These are phyloP conservation scores for Neuroterus valhalla DNA, from an alignment of 1,140 invertebrate genomes.

Conservation along the genomic window DNA sequence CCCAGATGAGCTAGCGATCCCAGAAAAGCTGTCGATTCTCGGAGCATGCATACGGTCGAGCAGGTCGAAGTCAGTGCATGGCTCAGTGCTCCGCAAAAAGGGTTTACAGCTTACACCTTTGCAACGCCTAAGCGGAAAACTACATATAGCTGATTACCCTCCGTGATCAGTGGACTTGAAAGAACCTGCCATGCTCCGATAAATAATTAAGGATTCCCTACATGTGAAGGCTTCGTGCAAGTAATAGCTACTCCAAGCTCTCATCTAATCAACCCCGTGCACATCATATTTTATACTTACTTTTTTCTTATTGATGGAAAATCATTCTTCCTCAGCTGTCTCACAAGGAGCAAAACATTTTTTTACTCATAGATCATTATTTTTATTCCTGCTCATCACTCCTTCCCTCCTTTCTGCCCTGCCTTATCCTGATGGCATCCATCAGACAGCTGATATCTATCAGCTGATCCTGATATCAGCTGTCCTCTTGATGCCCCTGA, in stretches of 20 bases:
- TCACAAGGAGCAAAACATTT: background rate
- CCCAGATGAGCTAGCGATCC: slow-evolving; percentile 48
- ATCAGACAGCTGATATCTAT: too few species aligned
- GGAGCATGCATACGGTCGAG: slow-evolving; percentile 28
- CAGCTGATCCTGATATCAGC: too few species aligned
- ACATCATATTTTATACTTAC: background rate
- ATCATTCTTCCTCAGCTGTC: background rate
- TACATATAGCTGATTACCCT: slow-evolving; percentile 27
- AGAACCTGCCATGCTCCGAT: slow-evolving; percentile 26
- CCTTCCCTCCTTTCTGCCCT: too few species aligned
- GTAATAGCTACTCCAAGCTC: background rate
- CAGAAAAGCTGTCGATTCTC: too few species aligned
- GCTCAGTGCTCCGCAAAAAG: slow-evolving; percentile 19
- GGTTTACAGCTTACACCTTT: slow-evolving; percentile 10
- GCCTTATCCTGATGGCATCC: too few species aligned
- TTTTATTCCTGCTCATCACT: background rate
- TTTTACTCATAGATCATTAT: background rate
- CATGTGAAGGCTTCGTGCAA: background rate
- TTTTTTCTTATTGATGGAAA: slow-evolving; percentile 14
- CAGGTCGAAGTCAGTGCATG: slow-evolving; percentile 1
- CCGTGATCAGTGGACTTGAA: slow-evolving; percentile 10
- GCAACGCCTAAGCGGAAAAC: slow-evolving; percentile 24
- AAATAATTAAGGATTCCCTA: slow-evolving; percentile 15
- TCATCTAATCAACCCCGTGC: slow-evolving; percentile 2
- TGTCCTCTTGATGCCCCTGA: too few species aligned